Conservation (phyloP, 1,140 invertebrate genomes). For the Bacillus rossius region DNA sequence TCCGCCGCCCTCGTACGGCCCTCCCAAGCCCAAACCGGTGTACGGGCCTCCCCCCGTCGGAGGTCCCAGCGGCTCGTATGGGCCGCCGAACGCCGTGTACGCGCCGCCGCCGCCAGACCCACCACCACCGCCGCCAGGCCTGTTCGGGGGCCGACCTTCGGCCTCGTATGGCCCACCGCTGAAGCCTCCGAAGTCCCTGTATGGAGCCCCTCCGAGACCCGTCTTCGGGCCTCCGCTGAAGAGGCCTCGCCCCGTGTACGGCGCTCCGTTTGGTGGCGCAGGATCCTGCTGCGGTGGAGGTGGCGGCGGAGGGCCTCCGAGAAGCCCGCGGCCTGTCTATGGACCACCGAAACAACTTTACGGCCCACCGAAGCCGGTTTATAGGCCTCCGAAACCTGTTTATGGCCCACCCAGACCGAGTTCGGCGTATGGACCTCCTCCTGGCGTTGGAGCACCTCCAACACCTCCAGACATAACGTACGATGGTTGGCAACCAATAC, state of each 20-base stretch:
- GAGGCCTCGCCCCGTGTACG: conserved; percentile 32
- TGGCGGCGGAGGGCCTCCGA: conserved; percentile 35
- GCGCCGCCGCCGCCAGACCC: conserved; percentile 41
- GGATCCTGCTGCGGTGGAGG: too few relatives aligned
- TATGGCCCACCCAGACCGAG: conserved; percentile 18
- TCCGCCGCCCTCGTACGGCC: conserved; percentile 28
- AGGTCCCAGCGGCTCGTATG: conserved; percentile 16
- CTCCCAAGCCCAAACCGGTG: conserved; percentile 33
- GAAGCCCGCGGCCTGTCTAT: conserved; percentile 29
- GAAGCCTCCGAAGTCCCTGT: conserved; percentile 32
- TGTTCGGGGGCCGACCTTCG: conserved; percentile 20
- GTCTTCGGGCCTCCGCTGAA: conserved; percentile 6
- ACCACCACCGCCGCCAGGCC: conserved; percentile 31
- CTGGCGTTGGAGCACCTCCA: conserved; percentile 2
- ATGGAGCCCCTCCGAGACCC: conserved; percentile 24
- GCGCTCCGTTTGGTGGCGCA: conserved; percentile 27
- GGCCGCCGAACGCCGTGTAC: conserved; percentile 24
- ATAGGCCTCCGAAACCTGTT: conserved; percentile 27
- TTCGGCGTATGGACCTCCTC: conserved; percentile 35
- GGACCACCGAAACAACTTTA: conserved; percentile 37
- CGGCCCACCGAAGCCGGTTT: conserved; percentile 38
- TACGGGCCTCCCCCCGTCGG: conserved; percentile 35
- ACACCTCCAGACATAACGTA: conserved; percentile 51
- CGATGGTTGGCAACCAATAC: conserved; percentile 79
- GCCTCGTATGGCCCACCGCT: conserved; percentile 27